Base-by-base conservation (phyloP, 2,797 vertebrate genomes). In the Silurus lanzhouensis region DNA sequence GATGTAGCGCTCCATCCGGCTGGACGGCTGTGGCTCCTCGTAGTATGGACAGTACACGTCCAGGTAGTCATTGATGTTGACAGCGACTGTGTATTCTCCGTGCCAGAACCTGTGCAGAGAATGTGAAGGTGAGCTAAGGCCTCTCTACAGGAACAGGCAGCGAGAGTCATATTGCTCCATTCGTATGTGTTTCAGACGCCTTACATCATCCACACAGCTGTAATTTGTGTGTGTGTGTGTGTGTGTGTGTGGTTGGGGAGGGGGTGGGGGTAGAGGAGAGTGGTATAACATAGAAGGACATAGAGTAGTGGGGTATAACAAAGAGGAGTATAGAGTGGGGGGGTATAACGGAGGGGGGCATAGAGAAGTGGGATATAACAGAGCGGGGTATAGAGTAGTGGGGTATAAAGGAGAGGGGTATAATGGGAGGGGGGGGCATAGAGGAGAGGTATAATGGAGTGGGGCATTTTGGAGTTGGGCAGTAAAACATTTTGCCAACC, bases 11-110 rank as follows among this genome's bases (percentile, higher is more conserved):
- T 98, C 97, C 97, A 97, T 97, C 70, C 93, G 96, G 84, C 97
- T 96, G n/a, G 95, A 94, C 0, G 97, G 96, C 71, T 97, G 95
- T 0, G 96, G 95, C 15, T 94, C 95, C 90, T 96, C 97, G 44
- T 99, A 99, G 94, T 96, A 97, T 0, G 98, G 98, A 94, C 98
- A 99, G 94, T 98, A 98, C 93, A 99, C 97, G 92, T 99, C 98
- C 95, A 99, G 95, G 87, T 99, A 99, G 95, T 99, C 98, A 2
- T 99, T 98, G 91, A 99, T 99, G 94, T 96, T 97, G 88, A 99
- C 98, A 15, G 97, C 97, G 91, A 99, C 97, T 0, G 97, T 95
- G 94, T 99, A 99, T 87, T 98, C 97, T 0, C 96, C 96, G 0
- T 95, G 95, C 93, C 96, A 96, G 89, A 98, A 97, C 94, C 97